Conservation (phyloP, 1,140 invertebrate species). For the Agrilus planipennis region DNA sequence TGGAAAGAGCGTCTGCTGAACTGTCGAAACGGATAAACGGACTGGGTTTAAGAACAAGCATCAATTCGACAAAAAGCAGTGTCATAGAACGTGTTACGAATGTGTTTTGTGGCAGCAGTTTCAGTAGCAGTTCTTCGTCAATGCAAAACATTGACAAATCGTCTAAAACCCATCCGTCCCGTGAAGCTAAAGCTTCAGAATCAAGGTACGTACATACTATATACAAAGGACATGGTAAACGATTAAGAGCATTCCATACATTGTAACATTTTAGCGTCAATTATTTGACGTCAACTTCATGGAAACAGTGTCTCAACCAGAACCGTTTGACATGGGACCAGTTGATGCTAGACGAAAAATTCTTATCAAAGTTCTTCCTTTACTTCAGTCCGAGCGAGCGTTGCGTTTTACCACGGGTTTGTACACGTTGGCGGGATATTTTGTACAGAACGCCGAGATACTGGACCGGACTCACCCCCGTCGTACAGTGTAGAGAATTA, state of each 20-base stretch:
- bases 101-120: constrained; percentile 58
- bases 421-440: constrained; percentile 67
- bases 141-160: no score
- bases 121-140: constrained; percentile 32
- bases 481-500: constrained; percentile 71
- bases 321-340: constrained; percentile 56
- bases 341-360: constrained; percentile 69
- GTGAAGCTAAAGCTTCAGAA: constrained; percentile 9
- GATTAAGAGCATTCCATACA: no score
- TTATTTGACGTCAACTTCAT: no score
- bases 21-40: constrained; percentile 78
- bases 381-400: constrained; percentile 74
- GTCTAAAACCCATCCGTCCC: constrained; percentile 33
- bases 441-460: constrained; percentile 70
- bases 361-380: constrained; percentile 71
- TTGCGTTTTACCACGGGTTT: constrained; percentile 61
- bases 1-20: constrained; percentile 78
- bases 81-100: constrained; percentile 77
- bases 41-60: constrained; percentile 56
- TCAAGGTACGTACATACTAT: no score
- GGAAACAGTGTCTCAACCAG: constrained; percentile 11
- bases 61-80: constrained; percentile 48
- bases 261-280: no score
- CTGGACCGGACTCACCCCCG: constrained; percentile 73
- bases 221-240: no score